Conservation (phyloP, 1,140 invertebrate genomes). For the Linepithema humile region DNA sequence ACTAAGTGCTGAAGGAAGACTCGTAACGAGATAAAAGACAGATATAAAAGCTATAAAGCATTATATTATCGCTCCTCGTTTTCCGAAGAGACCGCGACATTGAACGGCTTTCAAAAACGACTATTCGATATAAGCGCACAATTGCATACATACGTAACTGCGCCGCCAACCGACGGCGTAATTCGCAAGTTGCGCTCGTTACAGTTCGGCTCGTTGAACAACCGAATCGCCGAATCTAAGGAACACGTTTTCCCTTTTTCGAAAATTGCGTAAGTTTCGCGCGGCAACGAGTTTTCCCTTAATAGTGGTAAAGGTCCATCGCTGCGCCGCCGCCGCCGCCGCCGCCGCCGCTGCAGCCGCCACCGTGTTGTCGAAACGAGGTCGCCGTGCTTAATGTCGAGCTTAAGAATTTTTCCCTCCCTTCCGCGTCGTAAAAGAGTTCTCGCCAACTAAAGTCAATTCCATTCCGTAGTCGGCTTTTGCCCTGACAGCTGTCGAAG, state of each 20-base stretch:
- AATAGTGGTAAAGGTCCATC: neutral
- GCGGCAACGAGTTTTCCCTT: slow-evolving; percentile 10
- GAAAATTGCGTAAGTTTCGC: slow-evolving; percentile 45
- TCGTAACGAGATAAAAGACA: neutral
- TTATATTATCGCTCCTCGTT: neutral
- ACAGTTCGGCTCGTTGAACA: slow-evolving; percentile 18
- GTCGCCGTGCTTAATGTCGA: slow-evolving; percentile 66
- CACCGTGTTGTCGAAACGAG: slow-evolving; percentile 63
- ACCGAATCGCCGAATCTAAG: neutral
- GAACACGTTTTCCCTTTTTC: slow-evolving; percentile 48
- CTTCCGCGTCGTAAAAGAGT: neutral
- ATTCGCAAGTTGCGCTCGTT: slow-evolving; percentile 4
- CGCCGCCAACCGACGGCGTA: neutral
- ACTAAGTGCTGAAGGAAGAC: neutral
- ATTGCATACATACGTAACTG: neutral
- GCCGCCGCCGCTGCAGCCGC: too few species aligned
- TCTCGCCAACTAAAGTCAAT: slow-evolving; percentile 56
- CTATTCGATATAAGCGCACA: neutral
- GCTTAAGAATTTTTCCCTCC: slow-evolving; percentile 62
- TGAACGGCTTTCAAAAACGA: neutral
- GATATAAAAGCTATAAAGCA: neutral
- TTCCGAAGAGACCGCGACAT: neutral
- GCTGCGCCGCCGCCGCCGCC: slow-evolving; percentile 1
- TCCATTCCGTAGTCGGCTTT: slow-evolving; percentile 63
- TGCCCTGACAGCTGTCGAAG: slow-evolving; percentile 67